Percentiles rank a stretch among this genome's conserved stretches.
phyloP scores from a whole-genome alignment of 2,888 invertebrate genomes.

The Hylaea fasciaria region DNA sequence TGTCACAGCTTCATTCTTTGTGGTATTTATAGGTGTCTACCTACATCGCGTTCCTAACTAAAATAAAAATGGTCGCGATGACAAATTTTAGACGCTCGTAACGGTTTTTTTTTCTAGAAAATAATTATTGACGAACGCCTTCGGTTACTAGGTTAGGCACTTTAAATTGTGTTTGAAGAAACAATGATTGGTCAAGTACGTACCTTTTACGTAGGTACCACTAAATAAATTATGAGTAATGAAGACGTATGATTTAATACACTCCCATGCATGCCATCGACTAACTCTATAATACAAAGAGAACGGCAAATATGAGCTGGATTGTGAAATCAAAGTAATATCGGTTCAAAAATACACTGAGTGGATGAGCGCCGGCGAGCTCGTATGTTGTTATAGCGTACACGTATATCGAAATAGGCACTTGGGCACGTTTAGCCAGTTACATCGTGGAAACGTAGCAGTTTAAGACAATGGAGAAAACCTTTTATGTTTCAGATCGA shows the following conservation, averaged over 20 bases:
- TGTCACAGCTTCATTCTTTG: conserved; percentile 67
- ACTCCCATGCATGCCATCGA: conserved; percentile 23
- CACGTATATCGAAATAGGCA: conserved; percentile 52
- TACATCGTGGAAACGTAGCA: conserved; percentile 57
- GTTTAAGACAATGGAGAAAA: conserved; percentile 76
- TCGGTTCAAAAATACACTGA: conserved; percentile 61
- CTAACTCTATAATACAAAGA: conserved; percentile 46
- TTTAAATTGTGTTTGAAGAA: too few species aligned
- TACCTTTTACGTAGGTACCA: too few species aligned
- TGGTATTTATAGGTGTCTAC: conserved; percentile 61
- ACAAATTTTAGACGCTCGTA: conserved; percentile 26
- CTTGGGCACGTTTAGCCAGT: conserved; percentile 75
- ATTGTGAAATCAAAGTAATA: conserved; percentile 66
- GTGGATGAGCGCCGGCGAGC: conserved; percentile 39
- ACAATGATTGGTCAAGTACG: too few species aligned
- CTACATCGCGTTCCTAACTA: conserved; percentile 42
- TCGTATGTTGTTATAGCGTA: conserved; percentile 30
- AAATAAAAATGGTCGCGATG: conserved; percentile 31
- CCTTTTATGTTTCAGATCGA: conserved; percentile 74
- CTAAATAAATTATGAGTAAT: background rate
- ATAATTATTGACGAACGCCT: background rate
- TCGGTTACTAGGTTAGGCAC: too few species aligned
- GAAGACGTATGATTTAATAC: conserved; percentile 14
- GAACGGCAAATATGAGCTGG: conserved; percentile 52
- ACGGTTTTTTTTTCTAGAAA: conserved; percentile 19